phyloP scores from a whole-genome alignment of 2,888 invertebrate genomes.

The Monopis laevigella region DNA sequence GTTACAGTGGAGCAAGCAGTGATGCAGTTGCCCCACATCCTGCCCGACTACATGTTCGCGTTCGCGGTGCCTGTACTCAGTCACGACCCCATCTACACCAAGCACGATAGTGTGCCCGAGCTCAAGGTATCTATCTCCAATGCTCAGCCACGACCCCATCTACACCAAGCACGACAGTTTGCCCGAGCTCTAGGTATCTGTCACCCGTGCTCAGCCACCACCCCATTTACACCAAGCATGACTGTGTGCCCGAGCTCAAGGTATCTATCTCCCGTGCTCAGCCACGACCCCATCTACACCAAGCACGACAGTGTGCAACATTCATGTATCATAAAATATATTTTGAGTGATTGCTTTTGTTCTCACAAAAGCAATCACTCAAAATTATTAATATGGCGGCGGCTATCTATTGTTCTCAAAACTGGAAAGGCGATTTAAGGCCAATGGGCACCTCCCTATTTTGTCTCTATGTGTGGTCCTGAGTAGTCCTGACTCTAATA shows the following conservation, averaged over 20 bases:
- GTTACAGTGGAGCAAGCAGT: slow-evolving; percentile 73
- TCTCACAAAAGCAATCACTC: no score
- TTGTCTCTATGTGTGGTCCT: no score
- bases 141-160: slow-evolving; percentile 92
- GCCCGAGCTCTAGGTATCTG: slow-evolving; percentile 77
- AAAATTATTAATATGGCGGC: no score
- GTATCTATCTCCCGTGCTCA: slow-evolving; percentile 87
- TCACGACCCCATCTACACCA: slow-evolving; percentile 88
- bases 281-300: slow-evolving; percentile 90
- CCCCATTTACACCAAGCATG: slow-evolving; percentile 80
- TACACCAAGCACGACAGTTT: slow-evolving; percentile 82
- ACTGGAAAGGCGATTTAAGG: no score
- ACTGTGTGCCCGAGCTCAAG: slow-evolving; percentile 81
- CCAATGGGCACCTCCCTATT: no score
- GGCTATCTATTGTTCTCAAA: no score
- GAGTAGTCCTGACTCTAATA: no score
- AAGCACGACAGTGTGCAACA: slow-evolving; percentile 78
- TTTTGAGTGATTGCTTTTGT: no score
- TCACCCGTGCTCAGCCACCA: slow-evolving; percentile 96
- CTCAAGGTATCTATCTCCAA: slow-evolving; percentile 81
- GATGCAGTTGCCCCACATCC: slow-evolving; percentile 83
- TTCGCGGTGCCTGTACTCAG: slow-evolving; percentile 96
- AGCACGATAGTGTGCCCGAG: slow-evolving; percentile 79
- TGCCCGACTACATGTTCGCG: slow-evolving; percentile 97
- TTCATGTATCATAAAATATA: no score